phyloP scores from a whole-genome alignment of 2,888 invertebrate genomes.

The Cetonia aurata region DNA sequence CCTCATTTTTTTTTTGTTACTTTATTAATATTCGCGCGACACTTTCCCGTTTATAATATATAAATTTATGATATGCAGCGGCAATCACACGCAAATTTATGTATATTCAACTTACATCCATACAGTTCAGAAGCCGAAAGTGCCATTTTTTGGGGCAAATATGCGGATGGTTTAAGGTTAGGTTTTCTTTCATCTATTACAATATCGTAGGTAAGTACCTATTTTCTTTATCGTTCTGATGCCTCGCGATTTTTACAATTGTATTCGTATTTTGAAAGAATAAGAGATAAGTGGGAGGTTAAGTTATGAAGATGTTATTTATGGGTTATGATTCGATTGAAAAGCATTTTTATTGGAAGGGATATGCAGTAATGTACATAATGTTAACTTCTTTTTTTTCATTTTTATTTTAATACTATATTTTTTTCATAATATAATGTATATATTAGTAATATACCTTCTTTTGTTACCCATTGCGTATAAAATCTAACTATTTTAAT shows the following conservation, averaged over 20 bases:
- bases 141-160: conserved; percentile 24
- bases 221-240: background rate
- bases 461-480: conserved; percentile 53
- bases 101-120: conserved; percentile 53
- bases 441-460: conserved; percentile 4
- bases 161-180: too few relatives aligned
- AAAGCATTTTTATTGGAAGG: background rate
- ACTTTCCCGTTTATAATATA: conserved; percentile 55
- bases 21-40: conserved; percentile 49
- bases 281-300: background rate
- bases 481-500: conserved; percentile 56
- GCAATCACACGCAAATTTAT: conserved; percentile 49
- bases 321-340: too few relatives aligned
- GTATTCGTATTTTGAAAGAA: background rate
- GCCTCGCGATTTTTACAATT: background rate
- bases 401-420: conserved; percentile 6
- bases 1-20: conserved; percentile 35
- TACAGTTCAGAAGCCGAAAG: conserved; percentile 52
- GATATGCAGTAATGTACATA: too few relatives aligned
- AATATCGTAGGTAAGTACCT: background rate
- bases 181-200: conserved; percentile 12
- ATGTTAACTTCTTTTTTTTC: background rate
- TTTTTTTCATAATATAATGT: conserved; percentile 25
- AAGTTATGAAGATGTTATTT: background rate
- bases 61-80: conserved; percentile 62